Percentiles rank a stretch among this genome's conserved stretches.
Conservation (phyloP, 2,888 invertebrate genomes). For the Proisotoma minuta region DNA sequence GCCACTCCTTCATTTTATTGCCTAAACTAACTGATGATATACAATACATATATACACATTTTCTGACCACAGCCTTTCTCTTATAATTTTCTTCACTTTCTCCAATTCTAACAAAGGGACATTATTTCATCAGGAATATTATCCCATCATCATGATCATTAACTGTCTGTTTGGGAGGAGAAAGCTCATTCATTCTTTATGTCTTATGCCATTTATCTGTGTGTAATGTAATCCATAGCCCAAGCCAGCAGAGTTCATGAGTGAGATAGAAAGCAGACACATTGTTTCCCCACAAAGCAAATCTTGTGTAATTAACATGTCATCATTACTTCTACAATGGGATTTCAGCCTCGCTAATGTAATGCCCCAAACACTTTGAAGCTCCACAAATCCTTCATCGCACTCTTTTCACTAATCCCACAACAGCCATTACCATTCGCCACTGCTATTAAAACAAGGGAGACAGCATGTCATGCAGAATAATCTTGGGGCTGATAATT, state of each 20-base stretch:
- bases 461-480: background rate
- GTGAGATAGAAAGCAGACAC: constrained; percentile 3
- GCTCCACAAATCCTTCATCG: constrained; percentile 1
- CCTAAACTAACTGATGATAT: too few species aligned
- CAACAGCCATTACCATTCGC: background rate
- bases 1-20: background rate
- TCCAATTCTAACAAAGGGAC: too few species aligned
- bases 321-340: constrained; percentile 10
- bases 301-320: constrained; percentile 17
- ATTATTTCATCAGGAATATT: background rate
- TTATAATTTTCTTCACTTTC: too few species aligned
- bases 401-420: constrained; percentile 4
- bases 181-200: constrained; percentile 9
- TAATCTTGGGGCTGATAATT: too few species aligned
- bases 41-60: too few species aligned
- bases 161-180: background rate
- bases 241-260: background rate
- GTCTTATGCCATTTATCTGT: background rate
- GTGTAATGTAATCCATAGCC: too few species aligned
- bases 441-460: background rate
- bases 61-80: too few species aligned
- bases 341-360: constrained; percentile 9
- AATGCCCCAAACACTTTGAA: background rate
- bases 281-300: constrained; percentile 17
- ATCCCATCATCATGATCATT: constrained; percentile 3